phyloP scores from a whole-genome alignment of 1,140 invertebrate species.

The Ectropis grisescens region DNA sequence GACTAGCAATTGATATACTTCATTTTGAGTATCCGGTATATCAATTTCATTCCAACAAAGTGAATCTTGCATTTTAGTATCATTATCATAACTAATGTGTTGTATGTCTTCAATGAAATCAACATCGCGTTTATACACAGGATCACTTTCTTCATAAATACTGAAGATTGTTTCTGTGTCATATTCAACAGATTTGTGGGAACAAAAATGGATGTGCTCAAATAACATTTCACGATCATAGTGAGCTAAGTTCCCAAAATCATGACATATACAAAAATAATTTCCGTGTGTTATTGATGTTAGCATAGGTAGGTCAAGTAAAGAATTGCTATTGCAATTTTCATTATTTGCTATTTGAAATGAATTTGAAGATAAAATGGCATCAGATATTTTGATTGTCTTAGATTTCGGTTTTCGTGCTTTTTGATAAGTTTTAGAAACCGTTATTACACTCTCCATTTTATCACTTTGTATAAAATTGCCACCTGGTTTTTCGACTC shows the following conservation, averaged over 20 bases:
- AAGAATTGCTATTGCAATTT: no score
- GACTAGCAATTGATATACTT: no score
- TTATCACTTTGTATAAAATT: background rate
- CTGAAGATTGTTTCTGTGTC: slow-evolving; percentile 23
- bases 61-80: no score
- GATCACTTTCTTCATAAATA: slow-evolving; percentile 25
- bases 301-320: slow-evolving; percentile 2
- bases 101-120: no score
- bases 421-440: slow-evolving; percentile 17
- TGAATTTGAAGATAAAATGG: no score
- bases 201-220: slow-evolving; percentile 45
- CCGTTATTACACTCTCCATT: no score
- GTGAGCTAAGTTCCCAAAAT: slow-evolving; percentile 35
- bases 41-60: no score
- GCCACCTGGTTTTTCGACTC: slow-evolving; percentile 64
- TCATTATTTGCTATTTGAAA: no score
- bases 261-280: slow-evolving; percentile 40
- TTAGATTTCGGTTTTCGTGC: no score
- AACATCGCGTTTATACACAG: background rate
- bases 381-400: no score
- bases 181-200: slow-evolving; percentile 8
- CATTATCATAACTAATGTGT: no score
- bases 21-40: no score
- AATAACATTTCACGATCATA: slow-evolving; percentile 19
- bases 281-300: slow-evolving; percentile 4